Conservation (phyloP, 2,797 vertebrate species). For the Artibeus lituratus region DNA sequence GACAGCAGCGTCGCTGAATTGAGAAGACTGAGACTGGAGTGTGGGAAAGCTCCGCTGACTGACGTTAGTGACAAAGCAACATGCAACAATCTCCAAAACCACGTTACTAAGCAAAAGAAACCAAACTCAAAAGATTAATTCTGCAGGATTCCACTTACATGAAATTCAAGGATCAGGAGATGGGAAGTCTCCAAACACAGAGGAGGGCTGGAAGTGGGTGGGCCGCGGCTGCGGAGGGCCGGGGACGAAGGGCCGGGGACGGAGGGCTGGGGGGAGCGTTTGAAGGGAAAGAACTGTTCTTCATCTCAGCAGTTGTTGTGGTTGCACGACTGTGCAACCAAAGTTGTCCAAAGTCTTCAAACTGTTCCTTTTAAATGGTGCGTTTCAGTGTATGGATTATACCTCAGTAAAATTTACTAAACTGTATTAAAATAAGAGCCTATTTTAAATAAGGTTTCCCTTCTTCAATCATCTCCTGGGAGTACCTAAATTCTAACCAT, state of each 20-base stretch:
- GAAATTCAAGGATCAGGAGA: not conserved
- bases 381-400: not conserved
- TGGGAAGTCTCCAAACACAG: not conserved
- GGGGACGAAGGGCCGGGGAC: too few species aligned
- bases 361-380: not conserved
- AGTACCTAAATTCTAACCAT: not conserved
- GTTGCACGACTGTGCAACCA: not conserved
- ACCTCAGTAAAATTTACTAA: not conserved
- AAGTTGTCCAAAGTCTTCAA: not conserved
- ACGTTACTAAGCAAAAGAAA: not conserved
- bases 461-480: not conserved
- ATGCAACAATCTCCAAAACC: not conserved
- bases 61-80: not conserved
- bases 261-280: not conserved
- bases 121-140: not conserved
- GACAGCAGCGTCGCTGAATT: not conserved
- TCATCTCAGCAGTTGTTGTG: not conserved
- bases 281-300: not conserved
- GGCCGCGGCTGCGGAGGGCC: not conserved
- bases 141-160: not conserved
- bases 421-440: not conserved
- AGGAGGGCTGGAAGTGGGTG: not conserved
- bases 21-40: not conserved
- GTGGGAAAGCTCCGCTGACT: not conserved
- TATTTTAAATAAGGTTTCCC: not conserved